Evolutionary conservation across 2,113 vertebrate species (phyloP).

Genomic region (Tylochromis polylepis): DNA sequence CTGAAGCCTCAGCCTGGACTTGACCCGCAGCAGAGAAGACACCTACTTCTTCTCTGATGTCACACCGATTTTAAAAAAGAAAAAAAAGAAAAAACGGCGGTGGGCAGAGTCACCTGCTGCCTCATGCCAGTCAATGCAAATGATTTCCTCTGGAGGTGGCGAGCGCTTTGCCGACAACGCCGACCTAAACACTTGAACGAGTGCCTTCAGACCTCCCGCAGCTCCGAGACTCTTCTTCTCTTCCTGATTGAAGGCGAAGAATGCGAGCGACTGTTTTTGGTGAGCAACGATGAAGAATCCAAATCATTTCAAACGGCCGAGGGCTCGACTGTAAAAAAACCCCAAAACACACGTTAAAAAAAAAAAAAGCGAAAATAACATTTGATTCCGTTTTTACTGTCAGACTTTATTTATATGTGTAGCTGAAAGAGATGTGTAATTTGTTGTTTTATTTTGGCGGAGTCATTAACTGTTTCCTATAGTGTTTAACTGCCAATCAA

Average conservation of each 20-base stretch:
- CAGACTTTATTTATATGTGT: constrained; percentile 65
- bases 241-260: constrained; percentile 12
- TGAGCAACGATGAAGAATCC: constrained; percentile 62
- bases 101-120: constrained; percentile 6
- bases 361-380: background rate
- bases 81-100: background rate
- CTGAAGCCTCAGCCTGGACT: background rate
- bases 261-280: background rate
- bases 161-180: constrained; percentile 55
- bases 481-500: constrained; percentile 48
- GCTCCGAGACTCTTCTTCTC: background rate
- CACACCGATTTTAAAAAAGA: background rate
- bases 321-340: constrained; percentile 45
- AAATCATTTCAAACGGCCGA: constrained; percentile 56
- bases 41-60: background rate
- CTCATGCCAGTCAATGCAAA: constrained; percentile 95
- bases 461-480: constrained; percentile 6
- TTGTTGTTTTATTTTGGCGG: background rate
- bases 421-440: constrained; percentile 2
- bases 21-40: background rate
- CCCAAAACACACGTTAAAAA: background rate
- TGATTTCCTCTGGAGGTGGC: constrained; percentile 68
- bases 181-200: constrained; percentile 77
- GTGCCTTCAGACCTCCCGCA: constrained; percentile 53
- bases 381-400: constrained; percentile 56